Evolutionary conservation across 2,888 invertebrate genomes (phyloP), one percentile per base, ranked within the genome.

Genomic region (Trimorus sp.): DNA sequence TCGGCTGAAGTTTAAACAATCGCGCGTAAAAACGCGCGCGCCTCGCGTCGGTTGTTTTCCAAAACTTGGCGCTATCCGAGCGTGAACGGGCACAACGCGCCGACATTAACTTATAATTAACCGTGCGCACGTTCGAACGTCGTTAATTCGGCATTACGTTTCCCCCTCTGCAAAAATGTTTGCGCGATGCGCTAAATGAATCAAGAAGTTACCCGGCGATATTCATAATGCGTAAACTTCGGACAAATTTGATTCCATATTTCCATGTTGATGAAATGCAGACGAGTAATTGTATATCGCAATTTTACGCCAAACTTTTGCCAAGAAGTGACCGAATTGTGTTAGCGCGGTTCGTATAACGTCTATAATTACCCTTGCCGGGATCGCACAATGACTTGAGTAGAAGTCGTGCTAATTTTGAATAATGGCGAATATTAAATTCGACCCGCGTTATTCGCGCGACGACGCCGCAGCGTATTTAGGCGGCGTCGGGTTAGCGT

Each of bases 391-490:
- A 45, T 54, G 45, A 63, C 62, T 73, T 73, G 54, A 70, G 66
- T 68, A 78, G 83, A 84, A 86, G 86, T 83, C 83, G 78, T 62
- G 87, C 85, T 89, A 87, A 88, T 89, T 89, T 87, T 85, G 86
- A 88, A 89, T 89, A 89, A 89, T 87, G 86, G 85, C 81, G 85
- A 89, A 89, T 88, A 88, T 89, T 87, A 89, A 89, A 87, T 89
- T 83, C 76, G 70, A 77, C 59, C 84, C 78, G 84, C 71, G 84
- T 80, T 70, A 80, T 74, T 77, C 59, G 49, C 56, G 48, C 53
- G 54, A 59, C n/a, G n/a, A n/a, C n/a, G n/a, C n/a, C n/a, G n/a
- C n/a, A 40, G 12, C 51, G 75, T 84, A 84, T 86, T 86, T 84
- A 84, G 81, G 84, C 87, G 81, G 84, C 87, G 84, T 82, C 86